Base-by-base conservation (phyloP, 2,113 vertebrate genomes). In the Boleophthalmus pectinirostris region DNA sequence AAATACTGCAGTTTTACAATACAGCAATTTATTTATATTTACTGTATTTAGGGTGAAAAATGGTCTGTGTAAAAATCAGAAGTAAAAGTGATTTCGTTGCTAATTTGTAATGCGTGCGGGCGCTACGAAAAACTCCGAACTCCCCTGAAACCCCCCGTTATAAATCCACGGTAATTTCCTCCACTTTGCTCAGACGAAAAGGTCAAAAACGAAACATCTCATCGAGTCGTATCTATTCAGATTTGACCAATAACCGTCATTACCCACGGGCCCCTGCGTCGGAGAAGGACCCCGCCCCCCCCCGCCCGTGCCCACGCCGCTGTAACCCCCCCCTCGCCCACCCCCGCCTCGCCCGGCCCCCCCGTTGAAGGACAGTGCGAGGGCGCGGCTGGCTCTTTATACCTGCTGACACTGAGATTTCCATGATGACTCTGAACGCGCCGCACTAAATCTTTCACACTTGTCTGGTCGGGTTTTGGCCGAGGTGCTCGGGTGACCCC, bases 401-500 rank as follows among this genome's bases (percentile, higher is more conserved):
- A 84, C 88, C 87, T 91, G 89, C 92, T 93, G 91, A 92, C 91
- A 87, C 86, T 90, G 91, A 76, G 82, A 81, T 89, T 91, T 86
- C 89, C 88, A 91, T 90, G 87, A 93, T 90, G 85, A 82, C 87
- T 91, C 80, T 87, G 89, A 91, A 93, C 77, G 90, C 77, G 82
- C 73, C 16, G 78, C 87, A 85, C 86, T 93, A 91, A 93, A 91
- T 92, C 90, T 90, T 91, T 90, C 91, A 91, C 90, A 89, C 89
- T 87, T 92, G 88, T 91, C 90, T 87, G 88, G 84, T 90, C 85
- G 84, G 88, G 84, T n/a, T 93, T 90, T 89, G 87, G 89, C 87
- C 78, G 82, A 54, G 70, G 84, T 61, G 80, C 82, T 81, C 78
- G 82, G 80, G 58, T 89, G 88, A 89, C 89, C 86, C 80, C 82